Base-by-base conservation (phyloP, 1,140 invertebrate genomes). In the Drosophila ironensis region DNA sequence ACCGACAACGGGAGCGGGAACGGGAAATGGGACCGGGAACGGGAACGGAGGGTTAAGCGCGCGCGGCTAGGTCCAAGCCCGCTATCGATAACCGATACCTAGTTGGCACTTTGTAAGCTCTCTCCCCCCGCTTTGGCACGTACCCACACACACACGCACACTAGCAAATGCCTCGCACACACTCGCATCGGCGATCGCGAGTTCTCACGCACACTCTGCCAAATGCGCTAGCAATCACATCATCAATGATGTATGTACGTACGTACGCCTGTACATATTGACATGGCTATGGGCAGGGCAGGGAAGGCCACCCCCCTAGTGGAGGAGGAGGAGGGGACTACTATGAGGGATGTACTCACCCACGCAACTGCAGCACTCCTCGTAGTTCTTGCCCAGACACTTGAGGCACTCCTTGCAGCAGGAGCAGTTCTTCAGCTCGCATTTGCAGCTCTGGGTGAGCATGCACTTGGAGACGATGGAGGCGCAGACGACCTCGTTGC, bases 401-500 rank as follows among this genome's bases (percentile, higher is more conserved):
- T 93, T 95, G 68, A 95, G 96, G 84, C 98, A 99, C 77, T 98
- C 96, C 81, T 96, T 96, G 91, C 96, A 98, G 82, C 98, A 98
- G 14, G 96, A 95, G 88, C 96, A 97, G 89, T 97, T 95, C 70
- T 94, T 95, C 70, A 97, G 91, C 88, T 98, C 96, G 91, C 97
- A 98, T 90, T 98, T 98, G 91, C 98, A 99, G 17, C 96, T 96
- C 86, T 98, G 96, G 9, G 97, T 98, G 25, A 99, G 92, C 93
- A 98, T 96, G 89, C 97, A 99, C 91, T 98, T 98, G 88, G 96
- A 98, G 3, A 98, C 98, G 17, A 98, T 95, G 81, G 96, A 97
- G 38, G 88, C 88, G 47, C 88, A 89, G 25, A 89, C 88, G 38
- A 89, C 53, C 77, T 89, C 88, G 42, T 89, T 89, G 66, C 88